Conservation (phyloP, 2,888 invertebrate genomes). For the Agrotis segetum region DNA sequence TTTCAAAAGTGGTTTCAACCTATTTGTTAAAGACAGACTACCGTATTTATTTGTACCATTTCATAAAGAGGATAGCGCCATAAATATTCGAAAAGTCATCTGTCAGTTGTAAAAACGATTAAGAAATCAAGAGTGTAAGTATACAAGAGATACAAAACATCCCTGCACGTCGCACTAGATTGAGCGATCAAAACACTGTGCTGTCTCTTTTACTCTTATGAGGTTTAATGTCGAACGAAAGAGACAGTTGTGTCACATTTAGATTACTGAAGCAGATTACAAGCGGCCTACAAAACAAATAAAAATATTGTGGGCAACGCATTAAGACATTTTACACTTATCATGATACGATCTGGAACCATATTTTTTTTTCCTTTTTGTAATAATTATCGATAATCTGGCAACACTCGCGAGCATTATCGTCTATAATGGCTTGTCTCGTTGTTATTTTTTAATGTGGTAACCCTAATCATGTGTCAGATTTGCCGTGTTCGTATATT, state of each 20-base stretch:
- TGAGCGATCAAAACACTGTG: constrained; percentile 82
- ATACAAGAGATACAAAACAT: constrained; percentile 80
- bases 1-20: constrained; percentile 5
- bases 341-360: constrained; percentile 82
- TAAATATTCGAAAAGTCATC: constrained; percentile 71
- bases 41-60: constrained; percentile 43
- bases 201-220: constrained; percentile 72
- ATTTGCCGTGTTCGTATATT: constrained; percentile 85
- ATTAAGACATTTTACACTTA: constrained; percentile 87
- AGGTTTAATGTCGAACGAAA: constrained; percentile 56
- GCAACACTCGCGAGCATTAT: constrained; percentile 83
- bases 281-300: constrained; percentile 85
- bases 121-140: constrained; percentile 77
- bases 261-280: constrained; percentile 81
- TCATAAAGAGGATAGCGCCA: constrained; percentile 59
- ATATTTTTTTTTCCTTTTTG: constrained; percentile 79
- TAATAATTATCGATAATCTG: constrained; percentile 91
- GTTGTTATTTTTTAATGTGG: constrained; percentile 84
- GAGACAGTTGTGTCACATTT: constrained; percentile 80
- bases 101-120: constrained; percentile 82
- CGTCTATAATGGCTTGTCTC: constrained; percentile 85
- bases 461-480: constrained; percentile 90
- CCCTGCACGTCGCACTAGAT: constrained; percentile 74
- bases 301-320: constrained; percentile 87
- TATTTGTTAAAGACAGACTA: constrained; percentile 44